Evolutionary conservation across 1,140 invertebrate genomes (phyloP), one percentile per base, ranked within the genome.

Genomic region (Neotoxoptera formosana): DNA sequence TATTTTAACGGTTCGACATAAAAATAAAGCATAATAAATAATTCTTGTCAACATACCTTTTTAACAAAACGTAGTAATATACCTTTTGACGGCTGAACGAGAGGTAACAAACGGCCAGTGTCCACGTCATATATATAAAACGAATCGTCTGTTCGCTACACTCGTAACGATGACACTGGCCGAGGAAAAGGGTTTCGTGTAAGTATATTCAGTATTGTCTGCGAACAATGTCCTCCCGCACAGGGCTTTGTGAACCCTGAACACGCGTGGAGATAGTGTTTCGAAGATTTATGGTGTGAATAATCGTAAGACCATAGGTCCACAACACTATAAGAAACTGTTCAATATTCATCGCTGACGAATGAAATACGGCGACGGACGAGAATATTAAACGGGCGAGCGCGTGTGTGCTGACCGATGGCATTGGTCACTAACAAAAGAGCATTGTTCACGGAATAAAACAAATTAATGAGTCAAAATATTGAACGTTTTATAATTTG

Each of bases 321-420:
- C 45, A 67, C 36, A 56, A 90, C 36, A 56, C 53, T 45, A n/a
- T n/a, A 17, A 20, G 17, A 67, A 41, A 25, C 89, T 60, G 41
- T 90, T 90, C 89, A 90, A 90, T 90, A 90, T 90, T 90, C 89
- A 90, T 47, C n/a, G 36, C 89, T 60, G 56, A 90, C 89, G 56
- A 45, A 90, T 67, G 53, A 20, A 45, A 41, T 41, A 41, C 41
- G 41, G 53, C 25, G 67, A 17, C 89, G n/a, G 89, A 67, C 53
- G 36, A 90, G 89, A 90, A 90, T 90, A 90, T 47, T 90, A 90
- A 90, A 90, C 30, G 45, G n/a, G 45, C n/a, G 53, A 90, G 36
- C 89, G 56, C 45, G 30, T n/a, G 56, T n/a, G 30, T n/a, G 89
- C 36, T 41, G 7, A 90, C 53, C 17, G 53, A 47, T 90, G 89